Percentiles rank a stretch among this genome's conserved stretches.
Conservation (phyloP, 2,113 vertebrate species). For the Apteryx mantelli region DNA sequence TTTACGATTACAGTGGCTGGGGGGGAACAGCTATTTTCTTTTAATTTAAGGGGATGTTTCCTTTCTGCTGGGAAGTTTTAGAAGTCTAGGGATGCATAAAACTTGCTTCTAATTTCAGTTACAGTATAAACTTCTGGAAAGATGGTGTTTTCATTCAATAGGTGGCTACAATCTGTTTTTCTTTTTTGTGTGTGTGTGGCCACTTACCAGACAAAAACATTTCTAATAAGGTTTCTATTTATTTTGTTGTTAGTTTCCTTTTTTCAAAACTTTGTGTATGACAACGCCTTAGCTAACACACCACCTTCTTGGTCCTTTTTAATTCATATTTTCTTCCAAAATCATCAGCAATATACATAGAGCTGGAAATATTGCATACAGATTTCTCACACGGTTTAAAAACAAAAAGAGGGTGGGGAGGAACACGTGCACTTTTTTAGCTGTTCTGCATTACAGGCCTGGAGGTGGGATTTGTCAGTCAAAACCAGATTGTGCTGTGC, state of each 20-base stretch:
- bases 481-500: background rate
- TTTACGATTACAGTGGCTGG: background rate
- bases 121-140: background rate
- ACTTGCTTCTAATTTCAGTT: background rate
- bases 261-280: background rate
- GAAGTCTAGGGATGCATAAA: background rate
- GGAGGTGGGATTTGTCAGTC: background rate
- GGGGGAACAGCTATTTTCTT: background rate
- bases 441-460: background rate
- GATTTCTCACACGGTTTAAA: background rate
- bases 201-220: background rate
- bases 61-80: background rate
- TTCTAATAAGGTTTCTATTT: background rate
- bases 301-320: background rate
- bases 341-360: fast-evolving
- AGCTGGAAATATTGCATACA: background rate
- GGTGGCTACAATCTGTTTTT: background rate
- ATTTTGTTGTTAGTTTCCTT: background rate
- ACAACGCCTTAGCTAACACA: background rate
- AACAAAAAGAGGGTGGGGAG: background rate
- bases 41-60: background rate
- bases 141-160: background rate
- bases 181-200: background rate
- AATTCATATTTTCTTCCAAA: background rate
- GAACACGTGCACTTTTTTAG: fast-evolving